Conservation (phyloP, 2,113 vertebrate genomes). For the Coracopsis vasa region DNA sequence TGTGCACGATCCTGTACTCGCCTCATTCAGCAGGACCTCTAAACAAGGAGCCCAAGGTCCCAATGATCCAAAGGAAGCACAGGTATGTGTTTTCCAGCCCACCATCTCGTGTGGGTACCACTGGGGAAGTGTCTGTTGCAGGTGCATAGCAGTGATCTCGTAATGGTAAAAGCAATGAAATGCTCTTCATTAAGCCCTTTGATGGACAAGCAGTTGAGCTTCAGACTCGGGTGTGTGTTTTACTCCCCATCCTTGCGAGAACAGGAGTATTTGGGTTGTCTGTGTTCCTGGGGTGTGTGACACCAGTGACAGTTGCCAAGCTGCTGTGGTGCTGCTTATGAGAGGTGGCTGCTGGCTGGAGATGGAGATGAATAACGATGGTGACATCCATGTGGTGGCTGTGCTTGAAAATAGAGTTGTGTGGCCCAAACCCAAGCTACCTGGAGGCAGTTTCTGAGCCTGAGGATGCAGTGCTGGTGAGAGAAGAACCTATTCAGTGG, state of each 20-base stretch:
- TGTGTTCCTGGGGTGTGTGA: neutral
- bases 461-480: neutral
- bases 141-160: neutral
- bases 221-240: neutral
- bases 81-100: neutral
- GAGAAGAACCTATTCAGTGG: neutral
- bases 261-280: neutral
- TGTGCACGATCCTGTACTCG: neutral
- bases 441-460: neutral
- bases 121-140: neutral
- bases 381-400: neutral
- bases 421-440: neutral
- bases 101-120: neutral
- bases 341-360: neutral
- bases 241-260: neutral
- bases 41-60: neutral
- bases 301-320: neutral
- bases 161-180: neutral
- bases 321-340: neutral
- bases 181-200: neutral
- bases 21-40: neutral
- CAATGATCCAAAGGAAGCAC: neutral
- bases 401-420: neutral
- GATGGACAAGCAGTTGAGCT: neutral
- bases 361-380: neutral